Evolutionary conservation across 92 coral and sea anemone genomes (phyloP).

Genomic region (Meandrina meandrites): DNA sequence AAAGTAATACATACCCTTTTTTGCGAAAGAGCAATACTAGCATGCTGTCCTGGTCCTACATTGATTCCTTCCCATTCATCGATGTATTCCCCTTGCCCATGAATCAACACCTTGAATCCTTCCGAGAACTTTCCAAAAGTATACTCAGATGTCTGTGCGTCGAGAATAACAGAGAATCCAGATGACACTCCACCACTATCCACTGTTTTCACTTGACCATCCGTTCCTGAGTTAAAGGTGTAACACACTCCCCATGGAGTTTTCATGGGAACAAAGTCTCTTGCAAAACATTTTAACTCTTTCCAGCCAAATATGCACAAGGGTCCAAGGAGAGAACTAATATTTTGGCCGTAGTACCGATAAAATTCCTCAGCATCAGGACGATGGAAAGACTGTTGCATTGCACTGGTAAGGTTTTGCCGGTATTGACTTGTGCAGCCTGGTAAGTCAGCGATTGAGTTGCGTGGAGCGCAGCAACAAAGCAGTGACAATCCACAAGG

Average conservation of each 20-base stretch:
- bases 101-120: conserved; percentile 48
- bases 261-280: conserved; percentile 28
- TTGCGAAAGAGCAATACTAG: conserved; percentile 30
- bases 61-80: conserved; percentile 46
- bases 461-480: conserved; percentile 32
- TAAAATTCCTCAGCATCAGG: conserved; percentile 19
- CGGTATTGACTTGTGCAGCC: conserved; percentile 32
- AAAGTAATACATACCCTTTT: conserved; percentile 20
- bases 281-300: background rate
- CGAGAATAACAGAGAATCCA: conserved; percentile 33
- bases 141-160: conserved; percentile 26
- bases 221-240: conserved; percentile 54
- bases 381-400: background rate
- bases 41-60: conserved; percentile 53
- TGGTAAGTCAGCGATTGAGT: background rate
- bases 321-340: background rate
- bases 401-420: background rate
- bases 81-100: conserved; percentile 44
- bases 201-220: conserved; percentile 1
- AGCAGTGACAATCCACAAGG: conserved; percentile 50
- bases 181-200: conserved; percentile 23
- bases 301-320: conserved; percentile 15
- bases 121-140: conserved; percentile 27
- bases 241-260: conserved; percentile 39
- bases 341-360: conserved; percentile 30